These are phyloP conservation scores for Tridacna gigas DNA, from an alignment of 2,888 invertebrate genomes.

Conservation along the genomic window DNA sequence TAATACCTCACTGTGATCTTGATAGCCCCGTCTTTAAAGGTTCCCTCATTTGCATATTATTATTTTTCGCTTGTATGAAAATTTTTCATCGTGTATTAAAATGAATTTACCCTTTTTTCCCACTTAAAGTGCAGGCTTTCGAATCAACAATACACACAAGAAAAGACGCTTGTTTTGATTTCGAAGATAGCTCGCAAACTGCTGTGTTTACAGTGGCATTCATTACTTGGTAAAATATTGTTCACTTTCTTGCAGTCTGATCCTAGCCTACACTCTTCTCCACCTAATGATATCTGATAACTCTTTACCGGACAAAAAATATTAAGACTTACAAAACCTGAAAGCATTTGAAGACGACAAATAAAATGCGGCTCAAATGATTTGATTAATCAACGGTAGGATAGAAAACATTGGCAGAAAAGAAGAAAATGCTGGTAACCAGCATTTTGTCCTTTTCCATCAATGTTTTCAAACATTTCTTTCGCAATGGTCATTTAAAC, in stretches of 20 bases:
- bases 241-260: no score
- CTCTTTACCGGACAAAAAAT: background rate
- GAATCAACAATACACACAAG: no score
- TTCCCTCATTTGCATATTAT: background rate
- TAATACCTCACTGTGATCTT: background rate
- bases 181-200: no score
- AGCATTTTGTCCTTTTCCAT: background rate
- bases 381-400: background rate
- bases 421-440: background rate
- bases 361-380: no score
- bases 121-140: no score
- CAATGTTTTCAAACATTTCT: background rate
- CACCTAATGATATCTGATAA: background rate
- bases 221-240: no score
- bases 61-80: background rate
- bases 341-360: no score
- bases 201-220: no score
- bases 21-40: background rate
- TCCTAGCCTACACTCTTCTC: no score
- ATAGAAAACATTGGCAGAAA: background rate
- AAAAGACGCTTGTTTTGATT: no score
- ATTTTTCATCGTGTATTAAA: background rate
- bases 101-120: background rate
- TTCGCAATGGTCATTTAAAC: no score
- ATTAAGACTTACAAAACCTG: background rate